Conservation (phyloP, 2,113 vertebrate genomes). For the Psilopsiagon aurifrons region DNA sequence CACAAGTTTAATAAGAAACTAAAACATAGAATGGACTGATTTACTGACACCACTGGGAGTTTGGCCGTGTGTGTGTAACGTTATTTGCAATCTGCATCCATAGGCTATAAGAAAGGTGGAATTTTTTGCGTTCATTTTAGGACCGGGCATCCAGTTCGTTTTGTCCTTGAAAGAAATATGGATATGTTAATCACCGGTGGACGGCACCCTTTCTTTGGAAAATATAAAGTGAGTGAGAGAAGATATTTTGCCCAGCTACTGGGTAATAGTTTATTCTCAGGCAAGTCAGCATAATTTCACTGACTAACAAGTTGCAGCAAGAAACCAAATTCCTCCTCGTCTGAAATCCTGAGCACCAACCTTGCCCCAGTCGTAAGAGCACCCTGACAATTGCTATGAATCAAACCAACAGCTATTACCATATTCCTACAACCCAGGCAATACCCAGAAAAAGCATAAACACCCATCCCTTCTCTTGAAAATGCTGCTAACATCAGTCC, state of each 20-base stretch:
- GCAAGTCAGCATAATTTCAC: not conserved
- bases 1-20: not conserved
- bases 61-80: not conserved
- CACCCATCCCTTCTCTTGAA: not conserved
- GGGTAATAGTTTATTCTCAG: not conserved
- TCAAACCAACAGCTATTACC: not conserved
- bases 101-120: not conserved
- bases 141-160: conserved; percentile 75
- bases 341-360: not conserved
- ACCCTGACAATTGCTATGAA: not conserved
- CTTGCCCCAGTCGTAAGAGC: not conserved
- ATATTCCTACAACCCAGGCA: not conserved
- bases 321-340: not conserved
- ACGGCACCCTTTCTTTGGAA: conserved; percentile 80
- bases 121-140: conserved; percentile 59
- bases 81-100: not conserved
- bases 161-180: conserved; percentile 80
- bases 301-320: not conserved
- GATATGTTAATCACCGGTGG: conserved; percentile 83
- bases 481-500: not conserved
- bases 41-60: not conserved
- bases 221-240: conserved; percentile 79
- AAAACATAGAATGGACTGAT: not conserved
- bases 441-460: not conserved
- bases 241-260: not conserved